phyloP scores from a whole-genome alignment of 64 coral and sea anemone genomes.

The Stichodactyla helianthus region DNA sequence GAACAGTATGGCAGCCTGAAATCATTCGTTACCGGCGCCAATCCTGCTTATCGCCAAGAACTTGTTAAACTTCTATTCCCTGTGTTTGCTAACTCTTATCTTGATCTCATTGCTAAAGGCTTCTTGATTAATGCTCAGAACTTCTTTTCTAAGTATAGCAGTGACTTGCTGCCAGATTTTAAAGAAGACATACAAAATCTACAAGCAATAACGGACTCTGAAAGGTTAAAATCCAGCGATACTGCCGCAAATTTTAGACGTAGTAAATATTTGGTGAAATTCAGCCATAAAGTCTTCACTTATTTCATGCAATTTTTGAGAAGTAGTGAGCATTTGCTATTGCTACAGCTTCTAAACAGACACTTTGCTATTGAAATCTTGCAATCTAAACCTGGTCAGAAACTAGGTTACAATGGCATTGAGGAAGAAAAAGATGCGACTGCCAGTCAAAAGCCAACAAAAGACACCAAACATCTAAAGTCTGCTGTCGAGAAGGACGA shows the following conservation, averaged over 20 bases:
- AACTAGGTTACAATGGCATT: conserved; percentile 38
- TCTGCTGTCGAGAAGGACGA: conserved; percentile 44
- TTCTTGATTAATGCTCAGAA: conserved; percentile 51
- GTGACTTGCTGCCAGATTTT: conserved; percentile 73
- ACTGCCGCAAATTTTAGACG: conserved; percentile 84
- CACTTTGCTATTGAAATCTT: conserved; percentile 78
- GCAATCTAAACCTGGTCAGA: conserved; percentile 75
- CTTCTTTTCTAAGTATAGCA: conserved; percentile 76
- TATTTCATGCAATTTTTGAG: conserved; percentile 96
- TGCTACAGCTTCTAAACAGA: conserved; percentile 87
- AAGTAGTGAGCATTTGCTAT: conserved; percentile 59
- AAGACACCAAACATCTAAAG: conserved; percentile 63
- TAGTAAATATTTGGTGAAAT: conserved; percentile 72
- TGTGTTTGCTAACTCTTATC: conserved; percentile 89
- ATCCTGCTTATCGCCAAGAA: conserved; percentile 80
- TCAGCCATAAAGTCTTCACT: conserved; percentile 88
- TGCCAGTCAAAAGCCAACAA: conserved; percentile 29
- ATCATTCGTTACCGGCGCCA: conserved; percentile 85
- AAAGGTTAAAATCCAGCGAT: conserved; percentile 90
- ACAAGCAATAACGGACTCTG: conserved; percentile 82
- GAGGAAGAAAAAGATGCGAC: conserved; percentile 38
- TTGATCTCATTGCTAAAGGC: conserved; percentile 81
- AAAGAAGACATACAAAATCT: conserved; percentile 96
- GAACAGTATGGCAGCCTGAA: conserved; percentile 85
- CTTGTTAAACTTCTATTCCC: conserved; percentile 81